Base-by-base conservation (phyloP, 1,140 invertebrate genomes). In the Neodiprion lecontei region DNA sequence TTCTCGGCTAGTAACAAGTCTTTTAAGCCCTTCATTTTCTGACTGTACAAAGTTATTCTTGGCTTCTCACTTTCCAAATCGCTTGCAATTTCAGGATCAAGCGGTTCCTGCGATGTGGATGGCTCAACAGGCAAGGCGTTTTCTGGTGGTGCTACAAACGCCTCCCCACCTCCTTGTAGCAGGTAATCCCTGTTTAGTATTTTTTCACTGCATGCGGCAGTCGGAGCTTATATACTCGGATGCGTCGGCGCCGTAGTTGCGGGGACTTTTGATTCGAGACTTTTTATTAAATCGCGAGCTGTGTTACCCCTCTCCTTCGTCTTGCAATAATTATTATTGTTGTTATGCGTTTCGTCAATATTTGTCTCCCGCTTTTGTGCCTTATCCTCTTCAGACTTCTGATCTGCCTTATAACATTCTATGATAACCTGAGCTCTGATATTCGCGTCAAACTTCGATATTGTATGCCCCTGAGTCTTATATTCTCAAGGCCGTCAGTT, bases 401-500 rank as follows among this genome's bases (percentile, higher is more conserved):
- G 79, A 48, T 91, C 86, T 49, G 90, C 89, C 49, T 93, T 90
- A 72, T 91, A 91, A 81, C 93, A 92, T 67, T 94, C 90, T 23
- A 96, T 95, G 68, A 95, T 90, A 3, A 96, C 94, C 84, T 96
- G 93, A 4, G 94, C 93, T 73, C 96, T 89, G 40, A 97, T 96
- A 78, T 94, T 92, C 9, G 95, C 92, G 82, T 98, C 96, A 88
- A 98, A 99, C 87, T 98, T 98, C 1, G 96, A 96, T 77, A 98
- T 96, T 7, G 96, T 97, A 83, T 96, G 94, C 94, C 94, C 95
- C 94, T 95, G 94, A 96, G 95, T 96, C 95, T 96, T 94, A 96
- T 96, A 96, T 96, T 96, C 95, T 96, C 94, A 95, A 96, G 95
- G 95, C 95, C 95, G 95, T 95, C 94, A 95, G 95, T 96, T 96